Conservation (phyloP, 2,797 vertebrate genomes). For the Alosa sapidissima region DNA sequence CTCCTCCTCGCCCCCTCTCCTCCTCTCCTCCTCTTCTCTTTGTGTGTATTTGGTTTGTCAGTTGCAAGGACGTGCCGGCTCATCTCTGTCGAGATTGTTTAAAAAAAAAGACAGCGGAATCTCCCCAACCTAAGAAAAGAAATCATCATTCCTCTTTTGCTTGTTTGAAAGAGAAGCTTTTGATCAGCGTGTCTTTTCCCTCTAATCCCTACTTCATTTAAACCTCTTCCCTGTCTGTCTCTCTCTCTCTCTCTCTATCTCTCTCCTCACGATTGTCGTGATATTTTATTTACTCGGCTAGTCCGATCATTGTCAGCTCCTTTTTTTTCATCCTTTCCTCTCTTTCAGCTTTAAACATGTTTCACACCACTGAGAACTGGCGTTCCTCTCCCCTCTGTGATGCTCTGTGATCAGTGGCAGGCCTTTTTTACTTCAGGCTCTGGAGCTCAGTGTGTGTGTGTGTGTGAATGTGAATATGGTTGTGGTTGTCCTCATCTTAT, state of each 20-base stretch:
- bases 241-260: not conserved
- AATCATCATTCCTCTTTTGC: not conserved
- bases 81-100: not conserved
- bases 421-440: conserved; percentile 50
- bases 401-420: conserved; percentile 33
- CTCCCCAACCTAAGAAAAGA: not conserved
- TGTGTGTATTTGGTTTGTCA: not conserved
- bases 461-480: conserved; percentile 8
- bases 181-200: not conserved
- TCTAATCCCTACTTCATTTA: not conserved
- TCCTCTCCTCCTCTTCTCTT: not conserved
- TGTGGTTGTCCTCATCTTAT: not conserved
- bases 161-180: not conserved
- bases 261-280: not conserved
- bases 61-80: not conserved
- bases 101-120: not conserved
- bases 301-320: no score
- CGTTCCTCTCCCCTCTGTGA: conserved; percentile 44
- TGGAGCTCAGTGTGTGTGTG: not conserved
- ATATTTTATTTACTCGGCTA: not conserved
- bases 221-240: not conserved
- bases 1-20: not conserved
- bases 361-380: conserved; percentile 40
- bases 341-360: conserved; percentile 37
- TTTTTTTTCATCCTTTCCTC: not conserved